These are phyloP conservation scores for Chinchilla lanigera DNA, from an alignment of 2,113 vertebrate species.

Conservation along the genomic window DNA sequence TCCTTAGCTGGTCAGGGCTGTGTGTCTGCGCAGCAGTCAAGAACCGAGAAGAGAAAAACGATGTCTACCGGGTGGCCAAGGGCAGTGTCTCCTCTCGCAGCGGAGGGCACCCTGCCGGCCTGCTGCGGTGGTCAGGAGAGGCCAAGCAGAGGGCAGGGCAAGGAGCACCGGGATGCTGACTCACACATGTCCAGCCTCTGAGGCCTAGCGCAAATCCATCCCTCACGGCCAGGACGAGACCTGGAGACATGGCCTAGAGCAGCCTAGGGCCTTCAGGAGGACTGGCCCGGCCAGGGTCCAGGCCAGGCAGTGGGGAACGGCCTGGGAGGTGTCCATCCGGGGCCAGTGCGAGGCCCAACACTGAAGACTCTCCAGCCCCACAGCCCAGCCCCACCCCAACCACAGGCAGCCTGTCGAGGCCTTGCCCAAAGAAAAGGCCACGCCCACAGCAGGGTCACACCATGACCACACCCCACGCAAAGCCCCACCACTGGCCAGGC, in stretches of 20 bases:
- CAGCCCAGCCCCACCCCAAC: neutral
- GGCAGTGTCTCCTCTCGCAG: neutral
- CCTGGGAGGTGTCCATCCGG: neutral
- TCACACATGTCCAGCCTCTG: neutral
- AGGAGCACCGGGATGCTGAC: too few relatives aligned
- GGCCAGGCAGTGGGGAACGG: neutral
- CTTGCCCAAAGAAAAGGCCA: neutral
- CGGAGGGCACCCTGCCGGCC: neutral
- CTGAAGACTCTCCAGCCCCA: too few relatives aligned
- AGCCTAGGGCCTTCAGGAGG: neutral
- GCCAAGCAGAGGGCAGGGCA: fast-evolving
- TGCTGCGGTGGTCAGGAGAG: fast-evolving
- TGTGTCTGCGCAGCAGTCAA: too few relatives aligned
- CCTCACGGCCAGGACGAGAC: fast-evolving
- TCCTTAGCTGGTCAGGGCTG: fast-evolving
- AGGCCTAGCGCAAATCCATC: fast-evolving
- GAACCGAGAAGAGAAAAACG: neutral
- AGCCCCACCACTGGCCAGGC: neutral
- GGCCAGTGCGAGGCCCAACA: too few relatives aligned
- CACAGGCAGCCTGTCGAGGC: too few relatives aligned
- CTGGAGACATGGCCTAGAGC: neutral
- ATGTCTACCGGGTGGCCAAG: neutral
- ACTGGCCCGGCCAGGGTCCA: too few relatives aligned
- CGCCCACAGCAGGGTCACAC: neutral
- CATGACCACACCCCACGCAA: neutral